phyloP scores from a whole-genome alignment of 1,140 invertebrate species.

The Drosophila willistoni region DNA sequence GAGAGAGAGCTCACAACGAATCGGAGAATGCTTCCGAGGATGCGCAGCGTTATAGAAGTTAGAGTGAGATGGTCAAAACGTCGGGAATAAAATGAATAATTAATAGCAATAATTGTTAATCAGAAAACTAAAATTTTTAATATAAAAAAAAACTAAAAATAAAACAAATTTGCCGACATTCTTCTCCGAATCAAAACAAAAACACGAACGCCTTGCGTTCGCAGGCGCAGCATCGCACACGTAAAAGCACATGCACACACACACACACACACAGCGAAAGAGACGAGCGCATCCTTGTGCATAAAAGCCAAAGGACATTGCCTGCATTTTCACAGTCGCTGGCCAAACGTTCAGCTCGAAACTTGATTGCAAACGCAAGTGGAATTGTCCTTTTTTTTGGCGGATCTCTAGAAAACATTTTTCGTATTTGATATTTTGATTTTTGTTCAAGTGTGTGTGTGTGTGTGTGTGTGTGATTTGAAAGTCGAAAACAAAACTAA shows the following conservation, averaged over 20 bases:
- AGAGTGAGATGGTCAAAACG: background rate
- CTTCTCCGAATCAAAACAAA: background rate
- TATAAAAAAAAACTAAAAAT: background rate
- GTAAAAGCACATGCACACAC: background rate
- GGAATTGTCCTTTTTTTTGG: background rate
- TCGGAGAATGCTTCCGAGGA: slow-evolving; percentile 1
- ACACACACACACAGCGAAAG: slow-evolving; percentile 24
- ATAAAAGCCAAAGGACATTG: slow-evolving; percentile 76
- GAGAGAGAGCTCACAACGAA: background rate
- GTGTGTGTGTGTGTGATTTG: background rate
- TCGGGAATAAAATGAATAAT: background rate
- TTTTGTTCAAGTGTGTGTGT: slow-evolving; percentile 19
- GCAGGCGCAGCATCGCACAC: slow-evolving; percentile 24
- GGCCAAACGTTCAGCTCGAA: slow-evolving; percentile 62
- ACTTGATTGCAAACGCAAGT: slow-evolving; percentile 23
- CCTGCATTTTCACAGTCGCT: slow-evolving; percentile 73
- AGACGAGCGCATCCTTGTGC: slow-evolving; percentile 32
- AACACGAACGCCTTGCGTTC: background rate
- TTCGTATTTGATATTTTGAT: background rate
- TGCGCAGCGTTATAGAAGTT: slow-evolving; percentile 46
- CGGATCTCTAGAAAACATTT: background rate
- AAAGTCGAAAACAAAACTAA: background rate
- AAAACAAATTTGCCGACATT: background rate
- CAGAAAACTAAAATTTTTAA: background rate
- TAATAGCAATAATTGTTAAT: background rate